Evolutionary conservation across 2,888 invertebrate genomes (phyloP).

Genomic region (Cephus pygmeus): DNA sequence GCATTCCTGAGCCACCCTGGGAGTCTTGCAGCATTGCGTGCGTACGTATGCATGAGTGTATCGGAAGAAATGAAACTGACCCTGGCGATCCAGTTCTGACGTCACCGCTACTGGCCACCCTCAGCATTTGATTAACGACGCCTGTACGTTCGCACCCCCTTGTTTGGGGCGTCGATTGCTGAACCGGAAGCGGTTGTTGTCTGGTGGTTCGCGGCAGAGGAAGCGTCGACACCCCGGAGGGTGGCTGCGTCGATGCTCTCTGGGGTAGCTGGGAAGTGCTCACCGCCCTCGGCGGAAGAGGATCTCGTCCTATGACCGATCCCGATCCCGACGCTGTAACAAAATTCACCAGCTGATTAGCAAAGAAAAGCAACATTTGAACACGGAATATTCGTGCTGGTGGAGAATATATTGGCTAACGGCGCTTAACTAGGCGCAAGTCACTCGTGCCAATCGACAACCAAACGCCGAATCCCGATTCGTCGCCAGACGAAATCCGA

Average conservation of each 20-base stretch:
- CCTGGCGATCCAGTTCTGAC: conserved; percentile 38
- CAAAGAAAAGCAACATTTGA: neutral
- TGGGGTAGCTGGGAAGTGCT: conserved; percentile 59
- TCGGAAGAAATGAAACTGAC: conserved; percentile 37
- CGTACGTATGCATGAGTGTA: no score
- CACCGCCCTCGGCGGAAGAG: conserved; percentile 66
- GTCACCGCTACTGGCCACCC: conserved; percentile 50
- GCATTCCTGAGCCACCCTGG: no score
- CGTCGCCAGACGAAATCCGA: neutral
- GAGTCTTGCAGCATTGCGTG: no score
- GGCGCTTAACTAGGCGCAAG: neutral
- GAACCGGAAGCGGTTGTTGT: conserved; percentile 38
- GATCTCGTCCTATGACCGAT: conserved; percentile 72
- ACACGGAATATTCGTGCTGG: neutral
- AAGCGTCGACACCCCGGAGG: conserved; percentile 57
- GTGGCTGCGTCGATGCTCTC: conserved; percentile 63
- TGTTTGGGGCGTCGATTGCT: conserved; percentile 43
- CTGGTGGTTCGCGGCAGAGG: conserved; percentile 36
- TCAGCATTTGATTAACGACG: conserved; percentile 34
- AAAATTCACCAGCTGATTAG: neutral
- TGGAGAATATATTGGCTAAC: neutral
- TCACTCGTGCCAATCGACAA: neutral
- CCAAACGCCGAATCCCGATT: neutral
- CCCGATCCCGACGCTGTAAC: conserved; percentile 79
- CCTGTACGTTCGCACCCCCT: conserved; percentile 34